Evolutionary conservation across 2,797 vertebrate genomes (phyloP).

Genomic region (Tragopan temminckii): DNA sequence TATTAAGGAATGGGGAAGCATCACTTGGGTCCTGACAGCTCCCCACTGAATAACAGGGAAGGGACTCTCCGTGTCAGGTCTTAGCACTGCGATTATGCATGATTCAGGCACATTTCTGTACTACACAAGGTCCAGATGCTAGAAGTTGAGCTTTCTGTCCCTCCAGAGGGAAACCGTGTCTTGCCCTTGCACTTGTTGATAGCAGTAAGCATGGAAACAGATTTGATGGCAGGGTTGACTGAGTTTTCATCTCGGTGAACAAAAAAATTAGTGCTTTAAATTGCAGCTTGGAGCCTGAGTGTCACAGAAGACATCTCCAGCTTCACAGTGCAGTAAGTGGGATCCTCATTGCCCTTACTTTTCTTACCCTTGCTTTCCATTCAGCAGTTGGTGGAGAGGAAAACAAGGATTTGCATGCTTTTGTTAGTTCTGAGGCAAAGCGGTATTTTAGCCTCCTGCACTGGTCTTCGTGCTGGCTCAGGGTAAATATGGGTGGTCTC

Average conservation of each 20-base stretch:
- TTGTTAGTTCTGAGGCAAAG: conserved; percentile 26
- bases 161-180: not conserved
- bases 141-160: not conserved
- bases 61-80: not conserved
- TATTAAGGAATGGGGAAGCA: not conserved
- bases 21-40: not conserved
- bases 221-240: not conserved
- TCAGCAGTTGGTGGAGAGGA: not conserved
- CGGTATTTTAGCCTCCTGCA: conserved; percentile 9
- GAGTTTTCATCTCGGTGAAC: not conserved
- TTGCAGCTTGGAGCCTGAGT: not conserved
- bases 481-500: not conserved
- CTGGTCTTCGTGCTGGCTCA: conserved; percentile 14
- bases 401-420: not conserved
- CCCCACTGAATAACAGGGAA: not conserved
- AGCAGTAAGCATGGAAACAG: not conserved
- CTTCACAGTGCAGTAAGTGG: not conserved
- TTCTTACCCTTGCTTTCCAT: not conserved
- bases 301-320: not conserved
- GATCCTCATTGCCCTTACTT: not conserved
- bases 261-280: not conserved
- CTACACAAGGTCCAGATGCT: not conserved
- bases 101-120: not conserved
- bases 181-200: not conserved
- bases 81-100: rapidly evolving